Evolutionary conservation across 2,797 vertebrate genomes (phyloP).

Genomic region (Syncerus caffer): DNA sequence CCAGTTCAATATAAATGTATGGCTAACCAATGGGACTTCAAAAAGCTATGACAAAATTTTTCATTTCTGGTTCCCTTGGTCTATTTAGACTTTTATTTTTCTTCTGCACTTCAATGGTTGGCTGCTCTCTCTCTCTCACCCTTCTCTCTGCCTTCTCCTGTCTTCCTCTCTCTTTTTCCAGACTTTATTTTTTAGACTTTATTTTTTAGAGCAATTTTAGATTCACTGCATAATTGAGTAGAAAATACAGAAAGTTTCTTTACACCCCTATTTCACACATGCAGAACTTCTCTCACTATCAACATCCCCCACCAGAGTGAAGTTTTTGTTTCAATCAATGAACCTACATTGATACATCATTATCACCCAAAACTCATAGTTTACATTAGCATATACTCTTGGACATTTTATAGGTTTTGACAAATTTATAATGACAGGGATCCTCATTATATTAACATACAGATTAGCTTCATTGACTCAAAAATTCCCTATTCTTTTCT

Average conservation of each 20-base stretch:
- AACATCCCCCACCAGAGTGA: not conserved
- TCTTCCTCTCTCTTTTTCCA: not conserved
- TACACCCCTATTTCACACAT: not conserved
- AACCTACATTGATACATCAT: not conserved
- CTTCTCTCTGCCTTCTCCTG: too few species aligned
- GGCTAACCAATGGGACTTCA: not conserved
- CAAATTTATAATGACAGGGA: not conserved
- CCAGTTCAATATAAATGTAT: not conserved
- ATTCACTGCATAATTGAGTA: not conserved
- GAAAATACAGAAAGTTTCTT: not conserved
- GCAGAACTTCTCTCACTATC: not conserved
- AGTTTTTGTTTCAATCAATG: not conserved
- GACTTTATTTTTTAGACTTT: not conserved
- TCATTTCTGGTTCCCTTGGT: not conserved
- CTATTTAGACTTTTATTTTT: not conserved
- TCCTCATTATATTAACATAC: not conserved
- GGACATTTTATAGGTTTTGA: not conserved
- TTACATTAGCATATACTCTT: not conserved
- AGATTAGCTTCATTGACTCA: not conserved
- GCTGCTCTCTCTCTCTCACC: not conserved
- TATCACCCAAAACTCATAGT: not conserved
- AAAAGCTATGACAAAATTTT: not conserved
- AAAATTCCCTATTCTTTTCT: not conserved
- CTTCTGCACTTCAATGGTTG: not conserved
- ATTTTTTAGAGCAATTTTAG: not conserved